phyloP scores from a whole-genome alignment of 2,888 invertebrate species.

The Lycia hirtaria region DNA sequence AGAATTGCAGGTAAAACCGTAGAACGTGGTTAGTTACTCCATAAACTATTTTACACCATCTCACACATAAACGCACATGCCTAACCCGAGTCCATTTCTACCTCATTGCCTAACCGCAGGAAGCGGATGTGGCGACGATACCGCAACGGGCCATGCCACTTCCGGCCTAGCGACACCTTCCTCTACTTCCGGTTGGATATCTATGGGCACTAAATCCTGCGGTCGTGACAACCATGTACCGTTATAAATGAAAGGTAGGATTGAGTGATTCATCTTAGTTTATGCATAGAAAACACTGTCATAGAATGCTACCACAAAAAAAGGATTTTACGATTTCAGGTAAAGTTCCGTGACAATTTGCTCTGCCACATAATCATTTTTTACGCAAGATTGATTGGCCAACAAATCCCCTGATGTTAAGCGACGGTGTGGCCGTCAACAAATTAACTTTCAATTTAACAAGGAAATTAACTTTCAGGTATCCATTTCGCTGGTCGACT shows the following conservation, averaged over 20 bases:
- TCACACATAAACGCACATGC: constrained; percentile 13
- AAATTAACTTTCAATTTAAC: not conserved
- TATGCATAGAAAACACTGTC: not conserved
- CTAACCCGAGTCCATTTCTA: constrained; percentile 29
- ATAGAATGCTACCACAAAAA: not conserved
- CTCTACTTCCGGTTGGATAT: constrained; percentile 55
- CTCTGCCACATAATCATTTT: too few species aligned
- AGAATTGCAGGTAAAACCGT: not conserved
- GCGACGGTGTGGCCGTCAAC: too few species aligned
- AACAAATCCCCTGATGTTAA: too few species aligned
- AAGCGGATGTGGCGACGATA: constrained; percentile 51
- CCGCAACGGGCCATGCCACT: constrained; percentile 52
- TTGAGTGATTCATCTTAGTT: not conserved
- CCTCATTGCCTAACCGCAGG: constrained; percentile 27
- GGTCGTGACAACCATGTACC: not conserved
- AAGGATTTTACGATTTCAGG: too few species aligned
- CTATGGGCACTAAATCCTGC: constrained; percentile 46
- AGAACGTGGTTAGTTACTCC: too few species aligned
- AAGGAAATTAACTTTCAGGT: not conserved
- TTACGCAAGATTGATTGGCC: too few species aligned
- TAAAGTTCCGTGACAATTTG: too few species aligned
- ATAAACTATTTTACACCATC: not conserved
- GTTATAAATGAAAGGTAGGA: not conserved
- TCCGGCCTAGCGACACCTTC: constrained; percentile 59
- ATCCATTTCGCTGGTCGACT: too few species aligned